Evolutionary conservation across 2,113 vertebrate genomes (phyloP), one percentile per base, ranked within the genome.

Genomic region (Lonchura striata): DNA sequence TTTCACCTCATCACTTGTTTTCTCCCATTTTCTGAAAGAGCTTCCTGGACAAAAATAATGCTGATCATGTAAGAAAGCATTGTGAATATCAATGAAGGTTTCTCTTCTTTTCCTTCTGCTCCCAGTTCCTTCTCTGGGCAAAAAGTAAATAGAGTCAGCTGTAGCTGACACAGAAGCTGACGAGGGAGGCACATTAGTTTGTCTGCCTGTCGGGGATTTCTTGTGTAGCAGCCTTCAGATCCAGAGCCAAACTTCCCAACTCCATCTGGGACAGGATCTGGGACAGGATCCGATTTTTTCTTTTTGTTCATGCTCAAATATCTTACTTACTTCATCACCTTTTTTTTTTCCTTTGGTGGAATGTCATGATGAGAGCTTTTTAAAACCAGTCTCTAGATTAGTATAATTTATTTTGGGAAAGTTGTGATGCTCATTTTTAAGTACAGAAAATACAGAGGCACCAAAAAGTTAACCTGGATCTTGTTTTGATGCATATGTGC

Each of bases 21-120:
- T 97, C 95, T 93, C 82, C 57, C 69, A 4, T 57, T 88, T 94
- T 83, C 85, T 95, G 75, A 92, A 95, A 95, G 92, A 79, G 81
- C 35, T 93, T 65, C 53, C 86, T 54, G 70, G 79, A 90, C 83
- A 95, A 75, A 90, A 95, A 88, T 81, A 94, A 95, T 70, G 88
- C 93, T 91, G 93, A 57, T 65, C 82, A 41, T 80, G 90, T 68
- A 92, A 92, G 90, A 88, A 77, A 89, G 87, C 82, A 54, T 66
- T 84, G 94, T 95, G 96, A 97, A 97, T 97, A 96, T 92, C 78
- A 97, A 96, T 97, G 86, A 97, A 95, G 95, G 2, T 18, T 46
- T 47, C 80, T 83, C 82, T 70, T 53, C 59, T 81, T 91, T 50
- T 72, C 69, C 82, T 83, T 76, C 82, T 96, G 91, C 95, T 90